Evolutionary conservation across 1,140 invertebrate species (phyloP).

Genomic region (Paraescarpia echinospica): DNA sequence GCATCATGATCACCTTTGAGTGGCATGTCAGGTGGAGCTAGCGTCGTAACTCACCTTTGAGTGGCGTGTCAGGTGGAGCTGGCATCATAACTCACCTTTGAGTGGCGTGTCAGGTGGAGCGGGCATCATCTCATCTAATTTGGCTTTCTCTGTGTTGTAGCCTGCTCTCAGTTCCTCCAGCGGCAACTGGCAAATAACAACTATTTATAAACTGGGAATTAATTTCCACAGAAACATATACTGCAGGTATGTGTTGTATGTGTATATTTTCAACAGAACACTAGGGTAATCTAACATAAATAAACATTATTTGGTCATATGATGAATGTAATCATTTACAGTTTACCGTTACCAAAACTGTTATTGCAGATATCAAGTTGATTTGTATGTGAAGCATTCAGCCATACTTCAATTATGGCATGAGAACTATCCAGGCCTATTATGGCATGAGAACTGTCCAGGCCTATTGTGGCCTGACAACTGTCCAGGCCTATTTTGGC

Average conservation of each 20-base stretch:
- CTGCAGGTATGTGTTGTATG: no score
- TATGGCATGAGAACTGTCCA: no score
- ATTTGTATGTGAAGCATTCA: no score
- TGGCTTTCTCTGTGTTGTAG: conserved; percentile 54
- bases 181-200: conserved; percentile 41
- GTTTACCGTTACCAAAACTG: no score
- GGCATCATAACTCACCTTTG: neutral
- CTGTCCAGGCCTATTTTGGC: no score
- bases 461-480: no score
- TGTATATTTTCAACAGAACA: no score
- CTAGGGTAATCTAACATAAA: no score
- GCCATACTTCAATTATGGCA: no score
- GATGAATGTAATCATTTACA: no score
- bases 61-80: neutral
- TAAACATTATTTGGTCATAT: neutral
- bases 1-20: neutral
- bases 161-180: conserved; percentile 50
- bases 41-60: neutral
- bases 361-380: no score
- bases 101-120: neutral
- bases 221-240: neutral
- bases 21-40: neutral
- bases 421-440: no score
- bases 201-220: neutral
- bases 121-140: conserved; percentile 51